Evolutionary conservation across 2,888 invertebrate genomes (phyloP), one percentile per base, ranked within the genome.

Genomic region (Nemapogon koenigi): DNA sequence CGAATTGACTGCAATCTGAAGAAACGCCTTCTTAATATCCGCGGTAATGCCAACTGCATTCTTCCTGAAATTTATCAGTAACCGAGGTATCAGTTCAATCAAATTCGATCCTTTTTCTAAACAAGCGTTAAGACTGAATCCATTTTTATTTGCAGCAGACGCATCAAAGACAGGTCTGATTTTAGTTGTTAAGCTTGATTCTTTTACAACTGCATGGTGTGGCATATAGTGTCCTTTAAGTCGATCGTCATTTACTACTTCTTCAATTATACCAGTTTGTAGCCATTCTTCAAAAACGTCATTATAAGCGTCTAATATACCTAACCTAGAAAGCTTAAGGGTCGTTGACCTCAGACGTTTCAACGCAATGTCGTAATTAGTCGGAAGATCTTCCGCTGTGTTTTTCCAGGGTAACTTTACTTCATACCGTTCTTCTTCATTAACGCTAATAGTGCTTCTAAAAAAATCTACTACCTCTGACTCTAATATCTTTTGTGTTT

Each of bases 1-100:
- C 37, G 41, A 16, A 6, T 40, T 13, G 1, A 55, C 15, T 22
- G 41, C 40, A 7, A 57, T 52, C 43, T 52, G 52, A 11, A 52
- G 39, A 41, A 59, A 59, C 0, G 53, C 56, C 31, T 51, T 51
- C 10, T 43, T 22, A 2, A 59, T 56, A 41, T 55, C 52, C 3
- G 51, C 38, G 2, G 44, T 38, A 1, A 48, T 44, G 10, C 48
- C 53, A 19, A 50, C 38, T 30, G 40, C 45, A 27, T 38, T 17
- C 4, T 35, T 6, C 11, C 46, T 38, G 40, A 51, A 50, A 17
- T 40, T 18, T 6, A 47, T n/a, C 13, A 47, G 25, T 10, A 46
- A 16, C 14, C 33, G 31, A 3, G 47, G 44, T 22, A 47, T 47
- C n/a, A 33, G 45, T 3, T 49, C 47, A 11, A 57, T 50, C 1